phyloP scores from a whole-genome alignment of 2,113 vertebrate species.

The Nothoprocta perdicaria region DNA sequence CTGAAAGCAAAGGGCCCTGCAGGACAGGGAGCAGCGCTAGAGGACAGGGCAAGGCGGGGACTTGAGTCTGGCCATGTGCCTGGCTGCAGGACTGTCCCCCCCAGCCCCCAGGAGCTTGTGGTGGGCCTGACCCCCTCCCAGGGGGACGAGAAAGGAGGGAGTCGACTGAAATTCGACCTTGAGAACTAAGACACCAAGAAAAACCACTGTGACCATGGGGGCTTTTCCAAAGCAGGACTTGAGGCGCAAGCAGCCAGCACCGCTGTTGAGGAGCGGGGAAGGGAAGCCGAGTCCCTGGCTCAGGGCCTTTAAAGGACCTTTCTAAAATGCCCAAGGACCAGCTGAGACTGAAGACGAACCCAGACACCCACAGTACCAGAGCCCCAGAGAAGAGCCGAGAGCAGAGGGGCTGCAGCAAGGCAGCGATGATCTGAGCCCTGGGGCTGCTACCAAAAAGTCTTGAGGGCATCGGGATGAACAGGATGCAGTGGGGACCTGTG shows the following conservation, averaged over 20 bases:
- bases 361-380: neutral
- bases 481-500: neutral
- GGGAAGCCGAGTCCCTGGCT: neutral
- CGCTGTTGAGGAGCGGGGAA: neutral
- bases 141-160: neutral
- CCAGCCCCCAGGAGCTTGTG: neutral
- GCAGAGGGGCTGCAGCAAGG: neutral
- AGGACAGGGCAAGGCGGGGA: neutral
- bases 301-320: rapidly evolving
- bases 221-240: neutral
- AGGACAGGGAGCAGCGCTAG: neutral
- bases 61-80: rapidly evolving
- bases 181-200: neutral
- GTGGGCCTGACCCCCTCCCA: neutral
- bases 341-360: neutral
- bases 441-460: rapidly evolving
- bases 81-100: neutral
- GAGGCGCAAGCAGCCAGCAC: neutral
- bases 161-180: neutral
- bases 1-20: neutral
- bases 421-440: neutral
- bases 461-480: neutral
- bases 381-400: rapidly evolving
- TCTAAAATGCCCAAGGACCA: neutral
- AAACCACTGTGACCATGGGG: neutral